Percentiles rank a stretch among this genome's conserved stretches.
Conservation (phyloP, 1,140 invertebrate species). For the Eufriesea mexicana region DNA sequence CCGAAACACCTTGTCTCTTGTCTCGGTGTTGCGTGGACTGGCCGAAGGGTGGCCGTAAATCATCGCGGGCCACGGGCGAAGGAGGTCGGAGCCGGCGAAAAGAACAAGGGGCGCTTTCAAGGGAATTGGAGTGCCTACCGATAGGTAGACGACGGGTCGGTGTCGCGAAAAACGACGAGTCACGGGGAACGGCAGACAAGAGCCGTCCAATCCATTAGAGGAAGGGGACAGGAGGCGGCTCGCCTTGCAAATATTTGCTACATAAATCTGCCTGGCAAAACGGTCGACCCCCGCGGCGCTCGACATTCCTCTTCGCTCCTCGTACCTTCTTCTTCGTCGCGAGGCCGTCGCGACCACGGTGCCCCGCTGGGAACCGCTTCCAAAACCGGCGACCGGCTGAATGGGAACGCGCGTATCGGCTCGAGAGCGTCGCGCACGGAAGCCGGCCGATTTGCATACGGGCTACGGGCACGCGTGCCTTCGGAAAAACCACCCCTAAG, state of each 20-base stretch:
- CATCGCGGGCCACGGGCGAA: background rate
- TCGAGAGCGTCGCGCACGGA: conserved; percentile 9
- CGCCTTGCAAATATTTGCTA: conserved; percentile 74
- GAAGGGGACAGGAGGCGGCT: conserved; percentile 37
- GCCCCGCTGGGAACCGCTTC: conserved; percentile 39
- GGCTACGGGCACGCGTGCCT: background rate
- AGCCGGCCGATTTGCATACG: conserved; percentile 28
- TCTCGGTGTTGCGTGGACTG: too few relatives aligned
- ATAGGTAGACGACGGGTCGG: conserved; percentile 19
- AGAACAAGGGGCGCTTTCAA: conserved; percentile 60
- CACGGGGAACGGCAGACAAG: conserved; percentile 29
- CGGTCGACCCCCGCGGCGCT: conserved; percentile 49
- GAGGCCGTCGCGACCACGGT: background rate
- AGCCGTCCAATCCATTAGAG: conserved; percentile 71
- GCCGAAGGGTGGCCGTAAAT: background rate
- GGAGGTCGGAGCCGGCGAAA: conserved; percentile 8
- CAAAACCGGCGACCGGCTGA: conserved; percentile 52
- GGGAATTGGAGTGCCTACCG: conserved; percentile 58
- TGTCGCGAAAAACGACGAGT: conserved; percentile 48
- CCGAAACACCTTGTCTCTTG: background rate
- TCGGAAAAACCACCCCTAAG: background rate
- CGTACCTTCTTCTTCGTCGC: conserved; percentile 14
- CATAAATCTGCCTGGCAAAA: conserved; percentile 68
- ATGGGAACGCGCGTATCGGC: conserved; percentile 52
- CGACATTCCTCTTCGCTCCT: conserved; percentile 57